Conservation (phyloP, 1,140 invertebrate species). For the Aphaenogaster ashmeadi region DNA sequence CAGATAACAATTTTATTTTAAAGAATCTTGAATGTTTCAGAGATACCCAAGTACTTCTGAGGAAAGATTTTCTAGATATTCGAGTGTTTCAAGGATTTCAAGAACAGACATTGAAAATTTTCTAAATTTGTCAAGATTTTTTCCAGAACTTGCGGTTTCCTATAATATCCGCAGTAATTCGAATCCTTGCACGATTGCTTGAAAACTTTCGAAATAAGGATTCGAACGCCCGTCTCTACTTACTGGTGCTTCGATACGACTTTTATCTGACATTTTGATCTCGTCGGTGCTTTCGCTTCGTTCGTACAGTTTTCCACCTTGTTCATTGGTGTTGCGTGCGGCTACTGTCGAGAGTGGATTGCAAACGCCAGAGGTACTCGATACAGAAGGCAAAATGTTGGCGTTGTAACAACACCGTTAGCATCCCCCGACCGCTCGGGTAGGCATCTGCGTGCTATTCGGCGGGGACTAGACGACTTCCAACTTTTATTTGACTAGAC, state of each 20-base stretch:
- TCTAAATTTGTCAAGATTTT: background rate
- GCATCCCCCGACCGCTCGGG: background rate
- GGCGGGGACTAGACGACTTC: constrained; percentile 56
- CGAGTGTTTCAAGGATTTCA: background rate
- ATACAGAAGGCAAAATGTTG: background rate
- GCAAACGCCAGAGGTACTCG: background rate
- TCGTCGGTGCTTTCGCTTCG: background rate
- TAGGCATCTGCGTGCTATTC: constrained; percentile 15
- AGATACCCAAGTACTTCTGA: background rate
- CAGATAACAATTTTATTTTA: background rate
- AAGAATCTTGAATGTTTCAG: background rate
- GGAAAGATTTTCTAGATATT: background rate
- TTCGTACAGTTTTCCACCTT: background rate
- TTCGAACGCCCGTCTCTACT: background rate
- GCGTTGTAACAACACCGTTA: background rate
- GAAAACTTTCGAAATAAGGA: background rate
- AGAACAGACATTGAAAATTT: background rate
- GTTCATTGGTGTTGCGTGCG: background rate
- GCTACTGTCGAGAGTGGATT: background rate
- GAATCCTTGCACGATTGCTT: background rate
- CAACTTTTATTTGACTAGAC: constrained; percentile 81
- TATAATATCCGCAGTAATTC: background rate
- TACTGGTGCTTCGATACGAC: background rate
- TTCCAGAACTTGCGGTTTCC: background rate
- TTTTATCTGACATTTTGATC: background rate